phyloP scores from a whole-genome alignment of 2,888 invertebrate genomes.

The Drosophila nigritarsus region DNA sequence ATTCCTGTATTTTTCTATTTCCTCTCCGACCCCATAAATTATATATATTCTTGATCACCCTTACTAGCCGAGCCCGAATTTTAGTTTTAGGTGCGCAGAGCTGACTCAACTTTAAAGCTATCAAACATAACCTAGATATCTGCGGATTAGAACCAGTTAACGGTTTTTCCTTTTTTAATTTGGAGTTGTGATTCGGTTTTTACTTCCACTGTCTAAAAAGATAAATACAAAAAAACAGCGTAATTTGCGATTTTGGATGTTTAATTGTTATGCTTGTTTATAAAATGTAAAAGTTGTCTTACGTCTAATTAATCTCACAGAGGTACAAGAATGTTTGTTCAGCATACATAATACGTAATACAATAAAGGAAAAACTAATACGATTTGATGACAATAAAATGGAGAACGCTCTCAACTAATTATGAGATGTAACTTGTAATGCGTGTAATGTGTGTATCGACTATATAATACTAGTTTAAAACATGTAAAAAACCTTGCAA shows the following conservation, averaged over 20 bases:
- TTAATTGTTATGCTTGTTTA: conserved; percentile 27
- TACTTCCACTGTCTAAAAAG: not conserved
- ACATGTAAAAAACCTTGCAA: conserved; percentile 43
- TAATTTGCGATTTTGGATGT: not conserved
- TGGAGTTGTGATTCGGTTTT: not conserved
- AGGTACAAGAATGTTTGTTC: conserved; percentile 68
- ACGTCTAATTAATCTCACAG: conserved; percentile 67
- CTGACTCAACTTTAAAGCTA: not conserved
- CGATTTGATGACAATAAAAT: conserved; percentile 29
- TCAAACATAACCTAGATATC: not conserved
- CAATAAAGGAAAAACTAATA: conserved; percentile 10
- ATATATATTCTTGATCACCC: not conserved
- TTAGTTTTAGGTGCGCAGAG: not conserved
- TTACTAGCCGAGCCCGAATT: too few relatives aligned
- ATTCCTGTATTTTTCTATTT: not conserved
- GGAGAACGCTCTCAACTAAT: conserved; percentile 12
- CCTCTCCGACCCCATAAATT: not conserved
- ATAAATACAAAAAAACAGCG: too few relatives aligned
- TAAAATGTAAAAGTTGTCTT: conserved; percentile 57
- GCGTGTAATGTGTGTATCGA: conserved; percentile 27
- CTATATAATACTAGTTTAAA: conserved; percentile 48
- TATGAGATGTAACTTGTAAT: conserved; percentile 17
- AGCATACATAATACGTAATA: conserved; percentile 42
- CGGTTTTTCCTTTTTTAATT: not conserved
- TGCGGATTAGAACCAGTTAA: not conserved